Evolutionary conservation across 2,113 vertebrate species (phyloP).

Genomic region (rabbit (Oryctolagus cuniculus)): DNA sequence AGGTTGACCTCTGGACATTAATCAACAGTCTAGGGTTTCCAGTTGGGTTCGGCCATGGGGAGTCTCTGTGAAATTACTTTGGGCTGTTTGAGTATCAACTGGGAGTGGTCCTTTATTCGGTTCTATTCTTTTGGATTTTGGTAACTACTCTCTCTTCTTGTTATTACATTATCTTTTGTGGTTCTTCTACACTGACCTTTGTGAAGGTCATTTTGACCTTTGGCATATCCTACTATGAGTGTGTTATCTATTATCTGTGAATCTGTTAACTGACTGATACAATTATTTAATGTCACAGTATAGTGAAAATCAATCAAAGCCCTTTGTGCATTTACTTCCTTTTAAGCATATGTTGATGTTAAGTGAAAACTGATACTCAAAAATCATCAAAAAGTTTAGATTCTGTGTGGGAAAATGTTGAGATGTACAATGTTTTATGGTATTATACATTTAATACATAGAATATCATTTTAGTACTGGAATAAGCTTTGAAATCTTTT

Average conservation of each 20-base stretch:
- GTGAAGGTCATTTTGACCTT: background rate
- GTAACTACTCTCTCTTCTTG: background rate
- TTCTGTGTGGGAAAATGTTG: background rate
- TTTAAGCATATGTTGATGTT: background rate
- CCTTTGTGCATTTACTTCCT: accelerated
- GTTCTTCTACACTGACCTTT: background rate
- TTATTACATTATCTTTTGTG: background rate
- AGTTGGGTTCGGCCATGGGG: background rate
- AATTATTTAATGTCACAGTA: background rate
- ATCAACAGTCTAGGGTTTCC: background rate
- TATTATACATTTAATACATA: background rate
- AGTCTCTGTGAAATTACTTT: background rate
- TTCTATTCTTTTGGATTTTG: background rate
- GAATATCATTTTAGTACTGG: background rate
- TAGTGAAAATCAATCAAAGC: background rate
- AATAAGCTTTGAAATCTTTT: constrained; percentile 48
- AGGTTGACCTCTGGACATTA: background rate
- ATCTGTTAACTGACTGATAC: background rate
- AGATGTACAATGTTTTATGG: background rate
- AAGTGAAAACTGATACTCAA: background rate
- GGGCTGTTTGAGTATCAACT: background rate
- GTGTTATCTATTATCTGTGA: background rate
- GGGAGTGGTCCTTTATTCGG: background rate
- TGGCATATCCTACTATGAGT: background rate
- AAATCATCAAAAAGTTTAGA: constrained; percentile 5